phyloP scores from a whole-genome alignment of 2,888 invertebrate genomes.

The Hoplodrina ambigua region DNA sequence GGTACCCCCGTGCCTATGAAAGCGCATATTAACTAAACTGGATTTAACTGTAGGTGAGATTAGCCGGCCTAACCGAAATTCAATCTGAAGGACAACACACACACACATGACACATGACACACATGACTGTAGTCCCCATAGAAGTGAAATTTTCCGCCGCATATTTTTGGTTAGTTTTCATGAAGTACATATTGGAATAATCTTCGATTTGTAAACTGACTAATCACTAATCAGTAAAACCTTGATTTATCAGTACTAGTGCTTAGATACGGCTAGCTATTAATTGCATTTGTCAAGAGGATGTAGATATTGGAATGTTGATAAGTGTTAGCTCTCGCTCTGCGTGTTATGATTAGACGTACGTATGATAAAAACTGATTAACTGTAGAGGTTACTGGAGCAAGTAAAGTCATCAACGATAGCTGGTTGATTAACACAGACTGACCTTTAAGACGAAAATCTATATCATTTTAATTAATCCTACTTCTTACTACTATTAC shows the following conservation, averaged over 20 bases:
- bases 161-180: too few relatives aligned
- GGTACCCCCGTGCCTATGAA: too few relatives aligned
- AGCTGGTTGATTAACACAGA: background rate
- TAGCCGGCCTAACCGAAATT: too few relatives aligned
- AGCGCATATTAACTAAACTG: too few relatives aligned
- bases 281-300: slow-evolving; percentile 37
- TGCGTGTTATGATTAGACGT: slow-evolving; percentile 9
- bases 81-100: too few relatives aligned
- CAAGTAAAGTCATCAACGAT: background rate
- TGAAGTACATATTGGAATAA: slow-evolving; percentile 15
- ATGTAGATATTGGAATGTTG: slow-evolving; percentile 29
- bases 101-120: too few relatives aligned
- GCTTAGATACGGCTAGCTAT: slow-evolving; percentile 22
- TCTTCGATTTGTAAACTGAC: slow-evolving; percentile 11
- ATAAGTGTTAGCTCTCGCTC: slow-evolving; percentile 22
- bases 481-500: too few relatives aligned
- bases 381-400: background rate
- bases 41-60: too few relatives aligned
- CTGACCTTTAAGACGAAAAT: too few relatives aligned
- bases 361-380: slow-evolving; percentile 19
- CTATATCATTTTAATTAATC: too few relatives aligned
- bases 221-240: slow-evolving; percentile 42
- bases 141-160: too few relatives aligned
- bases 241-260: slow-evolving; percentile 41
- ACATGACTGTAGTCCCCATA: too few relatives aligned